phyloP scores from a whole-genome alignment of 1,140 invertebrate genomes.

The Ceratosolen solmsi region DNA sequence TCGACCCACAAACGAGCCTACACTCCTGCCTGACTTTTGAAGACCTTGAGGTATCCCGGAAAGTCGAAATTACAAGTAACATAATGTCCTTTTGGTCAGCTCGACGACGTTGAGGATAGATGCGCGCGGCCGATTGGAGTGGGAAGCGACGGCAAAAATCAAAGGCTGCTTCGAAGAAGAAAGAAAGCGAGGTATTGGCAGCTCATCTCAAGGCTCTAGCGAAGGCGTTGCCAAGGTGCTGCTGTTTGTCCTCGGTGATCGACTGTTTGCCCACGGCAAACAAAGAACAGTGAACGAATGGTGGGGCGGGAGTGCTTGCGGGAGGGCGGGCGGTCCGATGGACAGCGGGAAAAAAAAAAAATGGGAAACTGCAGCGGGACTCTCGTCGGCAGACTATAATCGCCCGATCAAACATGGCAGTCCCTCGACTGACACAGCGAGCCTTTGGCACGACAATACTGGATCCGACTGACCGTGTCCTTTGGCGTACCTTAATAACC shows the following conservation, averaged over 20 bases:
- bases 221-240: constrained; percentile 30
- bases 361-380: not conserved
- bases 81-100: not conserved
- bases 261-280: constrained; percentile 49
- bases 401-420: constrained; percentile 61
- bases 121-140: not conserved
- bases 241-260: constrained; percentile 55
- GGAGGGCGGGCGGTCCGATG: not conserved
- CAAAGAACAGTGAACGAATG: not conserved
- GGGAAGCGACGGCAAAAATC: constrained; percentile 54
- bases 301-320: not conserved
- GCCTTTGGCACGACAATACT: not conserved
- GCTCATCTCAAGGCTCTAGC: constrained; percentile 18
- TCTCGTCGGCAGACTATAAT: constrained; percentile 58
- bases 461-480: not conserved
- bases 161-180: constrained; percentile 50
- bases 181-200: constrained; percentile 23
- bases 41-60: not conserved
- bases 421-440: too few species aligned
- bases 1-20: not conserved
- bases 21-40: not conserved
- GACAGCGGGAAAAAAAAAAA: not conserved
- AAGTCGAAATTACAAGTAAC: constrained; percentile 19
- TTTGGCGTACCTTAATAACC: not conserved
- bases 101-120: not conserved